Evolutionary conservation across 2,888 invertebrate species (phyloP).

Genomic region (Scrobipalpa atriplicella): DNA sequence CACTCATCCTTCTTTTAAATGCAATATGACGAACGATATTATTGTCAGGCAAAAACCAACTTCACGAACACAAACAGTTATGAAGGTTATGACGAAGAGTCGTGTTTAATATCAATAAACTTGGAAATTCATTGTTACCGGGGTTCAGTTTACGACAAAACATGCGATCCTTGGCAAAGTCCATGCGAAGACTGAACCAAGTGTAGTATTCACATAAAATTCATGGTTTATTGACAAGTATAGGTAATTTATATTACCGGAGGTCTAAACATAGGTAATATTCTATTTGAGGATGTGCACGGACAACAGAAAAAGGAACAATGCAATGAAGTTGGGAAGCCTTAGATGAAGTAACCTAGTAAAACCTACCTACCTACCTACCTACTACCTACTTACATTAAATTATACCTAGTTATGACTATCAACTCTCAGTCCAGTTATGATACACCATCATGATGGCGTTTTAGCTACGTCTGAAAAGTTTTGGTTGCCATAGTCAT

Average conservation of each 20-base stretch:
- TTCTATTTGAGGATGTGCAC: no score
- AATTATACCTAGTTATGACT: no score
- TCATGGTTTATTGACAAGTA: not conserved
- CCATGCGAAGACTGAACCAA: not conserved
- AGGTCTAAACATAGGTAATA: no score
- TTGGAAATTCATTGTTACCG: slow-evolving; percentile 14
- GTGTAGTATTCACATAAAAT: not conserved
- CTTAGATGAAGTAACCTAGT: no score
- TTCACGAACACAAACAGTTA: not conserved
- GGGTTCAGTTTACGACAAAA: slow-evolving; percentile 4
- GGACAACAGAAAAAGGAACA: no score
- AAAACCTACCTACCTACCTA: no score
- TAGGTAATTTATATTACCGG: not conserved
- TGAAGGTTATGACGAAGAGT: not conserved
- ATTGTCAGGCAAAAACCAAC: not conserved
- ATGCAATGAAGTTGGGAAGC: no score
- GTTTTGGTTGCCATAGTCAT: no score
- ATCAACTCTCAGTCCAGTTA: no score
- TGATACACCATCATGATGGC: no score
- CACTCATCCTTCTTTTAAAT: not conserved
- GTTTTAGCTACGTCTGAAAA: no score
- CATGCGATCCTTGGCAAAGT: slow-evolving; percentile 3
- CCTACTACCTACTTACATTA: no score
- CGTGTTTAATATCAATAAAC: slow-evolving; percentile 16
- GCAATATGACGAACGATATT: not conserved